Base-by-base conservation (phyloP, 2,113 vertebrate genomes). In the Rostratula benghalensis region DNA sequence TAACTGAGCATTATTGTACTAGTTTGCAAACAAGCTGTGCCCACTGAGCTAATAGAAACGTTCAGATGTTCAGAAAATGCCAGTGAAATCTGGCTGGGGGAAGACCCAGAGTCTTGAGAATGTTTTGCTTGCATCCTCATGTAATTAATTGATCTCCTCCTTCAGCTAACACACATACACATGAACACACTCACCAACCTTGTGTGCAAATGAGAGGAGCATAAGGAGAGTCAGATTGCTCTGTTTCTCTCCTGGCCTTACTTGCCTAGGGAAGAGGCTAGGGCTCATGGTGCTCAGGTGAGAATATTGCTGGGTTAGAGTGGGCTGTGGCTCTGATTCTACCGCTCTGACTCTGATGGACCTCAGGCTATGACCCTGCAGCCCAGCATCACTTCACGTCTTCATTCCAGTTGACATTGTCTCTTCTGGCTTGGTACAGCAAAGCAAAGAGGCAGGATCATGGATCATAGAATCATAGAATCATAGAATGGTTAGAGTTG, bases 401-500 rank as follows among this genome's bases (percentile, higher is more conserved):
- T 63, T 27, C 56, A 19, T 39, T 0, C 0, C 19, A 43, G 45
- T 4, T 1, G 1, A 1, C 5, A 3, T 6, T 65, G 74, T 27
- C 6, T 13, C 5, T 54, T 33, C 20, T 19, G 57, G 17, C 50
- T 53, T 7, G 18, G 46, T 12, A 86, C 51, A 63, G 18, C 18
- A 91, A 84, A 84, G 30, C 6, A 23, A 76, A 87, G 54, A 53
- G 15, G 31, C n/a, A 67, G 37, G 30, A 54, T 18, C 28, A 54
- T 30, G 46, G 21, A 46, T 46, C 7, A 46, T 21, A 13, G 43
- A 43, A 43, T 43, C 43, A 43, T 43, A 43, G 53, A 30, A 17
- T 54, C 28, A 54, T 30, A 54, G 53, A 54, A 54, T 30, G 28
- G 9, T 54, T 18, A 30, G 28, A 54, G 16, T 54, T 54, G 28